Evolutionary conservation across 2,797 vertebrate genomes (phyloP).

Genomic region (Channa striata): DNA sequence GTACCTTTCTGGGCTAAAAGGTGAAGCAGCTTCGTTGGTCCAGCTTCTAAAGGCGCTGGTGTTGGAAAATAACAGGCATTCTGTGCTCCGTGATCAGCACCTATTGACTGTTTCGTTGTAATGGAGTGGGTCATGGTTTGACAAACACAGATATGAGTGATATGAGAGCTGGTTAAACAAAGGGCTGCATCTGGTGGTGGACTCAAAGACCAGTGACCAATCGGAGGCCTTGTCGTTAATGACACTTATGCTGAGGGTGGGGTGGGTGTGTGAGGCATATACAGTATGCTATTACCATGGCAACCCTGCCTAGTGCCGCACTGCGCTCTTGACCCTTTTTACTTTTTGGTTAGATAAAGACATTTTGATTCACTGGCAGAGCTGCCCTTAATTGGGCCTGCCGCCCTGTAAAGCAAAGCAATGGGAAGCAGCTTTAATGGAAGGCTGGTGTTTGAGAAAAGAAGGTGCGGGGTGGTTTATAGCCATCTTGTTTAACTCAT

Average conservation of each 20-base stretch:
- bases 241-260: conserved; percentile 59
- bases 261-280: conserved; percentile 43
- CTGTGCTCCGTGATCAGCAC: not conserved
- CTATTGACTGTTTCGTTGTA: conserved; percentile 38
- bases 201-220: conserved; percentile 52
- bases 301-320: conserved; percentile 56
- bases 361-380: conserved; percentile 63
- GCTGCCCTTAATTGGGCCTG: conserved; percentile 12
- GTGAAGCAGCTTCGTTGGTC: not conserved
- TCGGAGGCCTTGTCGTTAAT: conserved; percentile 66
- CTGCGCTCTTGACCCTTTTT: conserved; percentile 65
- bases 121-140: conserved; percentile 36
- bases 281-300: conserved; percentile 72
- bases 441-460: not conserved
- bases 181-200: conserved; percentile 56
- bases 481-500: no score
- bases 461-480: not conserved
- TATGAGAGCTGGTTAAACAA: conserved; percentile 64
- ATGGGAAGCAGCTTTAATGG: not conserved
- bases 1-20: not conserved
- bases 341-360: conserved; percentile 67
- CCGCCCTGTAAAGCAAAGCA: not conserved
- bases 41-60: not conserved
- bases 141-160: conserved; percentile 36
- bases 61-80: not conserved